Evolutionary conservation across 2,888 invertebrate genomes (phyloP), one percentile per base, ranked within the genome.

Genomic region (Coleophora deauratella): DNA sequence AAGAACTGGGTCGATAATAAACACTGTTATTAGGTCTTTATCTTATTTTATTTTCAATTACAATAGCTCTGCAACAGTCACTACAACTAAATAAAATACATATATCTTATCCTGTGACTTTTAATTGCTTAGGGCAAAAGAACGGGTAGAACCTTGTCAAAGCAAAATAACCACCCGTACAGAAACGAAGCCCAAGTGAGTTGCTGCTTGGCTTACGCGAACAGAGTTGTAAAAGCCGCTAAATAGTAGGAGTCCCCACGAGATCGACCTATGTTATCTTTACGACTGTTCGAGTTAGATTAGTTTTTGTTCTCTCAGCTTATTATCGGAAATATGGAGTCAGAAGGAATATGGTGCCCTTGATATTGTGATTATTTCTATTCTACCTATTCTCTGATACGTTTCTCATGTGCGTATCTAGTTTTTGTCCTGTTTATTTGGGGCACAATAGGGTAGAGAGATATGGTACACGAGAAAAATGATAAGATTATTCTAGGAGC

Each of bases 231-330:
- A 64, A 68, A 69, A 62, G 61, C 36, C 12, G 33, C 42, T 40
- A 32, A 37, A 38, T 41, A 41, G 42, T 43, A 38, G 35, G 50
- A 15, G 30, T 31, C 33, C 43, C 44, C 37, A 15, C 9, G 40
- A 32, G 61, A 48, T 44, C 40, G 53, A 56, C 64, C 68, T 65
- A 62, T 66, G 72, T 72, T 80, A 78, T 79, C 78, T 79, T 66
- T 72, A 76, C 64, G 71, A 72, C 64, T 72, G 66, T 60, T 66
- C 49, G 59, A 76, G 72, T 80, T 77, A 72, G 79, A 81, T 82
- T 81, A 78, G 74, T 80, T 81, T 76, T 69, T 79, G 70, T 71
- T 69, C 62, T 52, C 51, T 43, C 50, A 46, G 54, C 54, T 72
- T 75, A 74, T 77, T 78, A 77, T 76, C 66, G 64, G 62, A 56